phyloP scores from a whole-genome alignment of 2,797 vertebrate species.

The Kryptolebias ocellatus region DNA sequence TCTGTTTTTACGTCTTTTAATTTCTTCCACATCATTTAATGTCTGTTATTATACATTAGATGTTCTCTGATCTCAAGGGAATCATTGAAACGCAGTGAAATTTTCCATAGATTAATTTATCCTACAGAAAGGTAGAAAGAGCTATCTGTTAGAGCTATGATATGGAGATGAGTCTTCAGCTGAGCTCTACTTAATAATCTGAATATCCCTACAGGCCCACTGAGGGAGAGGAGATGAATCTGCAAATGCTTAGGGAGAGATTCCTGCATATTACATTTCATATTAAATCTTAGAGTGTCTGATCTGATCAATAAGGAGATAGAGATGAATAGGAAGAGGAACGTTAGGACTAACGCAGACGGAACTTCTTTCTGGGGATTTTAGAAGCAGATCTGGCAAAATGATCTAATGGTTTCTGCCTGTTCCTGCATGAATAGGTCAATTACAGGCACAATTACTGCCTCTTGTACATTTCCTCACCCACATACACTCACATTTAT shows the following conservation, averaged over 20 bases:
- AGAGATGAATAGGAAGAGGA: constrained; percentile 80
- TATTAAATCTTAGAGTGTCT: constrained; percentile 81
- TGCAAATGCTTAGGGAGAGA: constrained; percentile 77
- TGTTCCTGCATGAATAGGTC: constrained; percentile 71
- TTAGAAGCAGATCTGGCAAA: constrained; percentile 50
- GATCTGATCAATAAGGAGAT: constrained; percentile 85
- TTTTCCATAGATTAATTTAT: constrained; percentile 83
- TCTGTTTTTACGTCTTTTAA: constrained; percentile 51
- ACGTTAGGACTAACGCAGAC: constrained; percentile 56
- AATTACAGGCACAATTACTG: constrained; percentile 76
- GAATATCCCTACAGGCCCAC: constrained; percentile 86
- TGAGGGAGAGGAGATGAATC: constrained; percentile 83
- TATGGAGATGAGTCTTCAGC: constrained; percentile 82
- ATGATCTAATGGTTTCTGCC: constrained; percentile 74
- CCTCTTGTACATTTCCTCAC: constrained; percentile 35
- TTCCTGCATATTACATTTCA: constrained; percentile 83
- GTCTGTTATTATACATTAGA: constrained; percentile 78
- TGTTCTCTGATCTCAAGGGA: constrained; percentile 71
- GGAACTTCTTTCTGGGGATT: constrained; percentile 62
- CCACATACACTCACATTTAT: constrained; percentile 27
- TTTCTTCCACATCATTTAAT: constrained; percentile 66
- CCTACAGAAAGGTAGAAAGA: constrained; percentile 69
- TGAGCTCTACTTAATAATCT: constrained; percentile 88
- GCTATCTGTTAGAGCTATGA: constrained; percentile 80
- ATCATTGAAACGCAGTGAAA: constrained; percentile 72